Percentiles rank a stretch among this genome's conserved stretches.
These are phyloP conservation scores for Chiloscyllium punctatum DNA, from an alignment of 2,797 vertebrate species.

Conservation along the genomic window DNA sequence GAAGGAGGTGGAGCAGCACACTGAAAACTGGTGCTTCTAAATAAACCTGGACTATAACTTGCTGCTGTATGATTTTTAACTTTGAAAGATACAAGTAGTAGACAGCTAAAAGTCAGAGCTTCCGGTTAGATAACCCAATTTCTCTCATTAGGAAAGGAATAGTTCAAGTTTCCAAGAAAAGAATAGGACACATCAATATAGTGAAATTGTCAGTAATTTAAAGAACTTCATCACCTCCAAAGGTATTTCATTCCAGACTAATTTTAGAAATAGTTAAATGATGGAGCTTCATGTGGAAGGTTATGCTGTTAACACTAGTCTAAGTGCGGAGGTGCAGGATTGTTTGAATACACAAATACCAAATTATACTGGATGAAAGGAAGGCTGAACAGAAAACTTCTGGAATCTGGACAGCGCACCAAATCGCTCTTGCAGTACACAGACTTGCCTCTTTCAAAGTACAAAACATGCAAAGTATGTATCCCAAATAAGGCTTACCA, in stretches of 20 bases:
- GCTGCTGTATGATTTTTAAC: no score
- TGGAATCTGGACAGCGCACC: background rate
- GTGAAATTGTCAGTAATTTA: background rate
- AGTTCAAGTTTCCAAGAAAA: background rate
- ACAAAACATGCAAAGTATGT: background rate
- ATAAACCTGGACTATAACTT: no score
- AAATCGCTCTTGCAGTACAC: background rate
- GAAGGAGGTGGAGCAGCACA: no score
- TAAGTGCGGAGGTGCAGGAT: background rate
- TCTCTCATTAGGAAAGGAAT: background rate
- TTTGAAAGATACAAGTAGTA: background rate
- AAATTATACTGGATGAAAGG: background rate
- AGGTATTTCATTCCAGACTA: background rate
- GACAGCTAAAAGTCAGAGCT: background rate
- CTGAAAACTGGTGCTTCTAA: no score
- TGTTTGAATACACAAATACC: background rate
- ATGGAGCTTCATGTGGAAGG: background rate
- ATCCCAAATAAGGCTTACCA: background rate
- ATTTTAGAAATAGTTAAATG: no score
- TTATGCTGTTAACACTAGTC: background rate
- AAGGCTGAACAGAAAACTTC: background rate
- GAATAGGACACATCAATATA: background rate
- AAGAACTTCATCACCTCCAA: background rate
- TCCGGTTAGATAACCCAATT: background rate
- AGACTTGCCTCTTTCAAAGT: background rate